Evolutionary conservation across 2,113 vertebrate species (phyloP), one percentile per base, ranked within the genome.

Genomic region (Capreolus pygargus): DNA sequence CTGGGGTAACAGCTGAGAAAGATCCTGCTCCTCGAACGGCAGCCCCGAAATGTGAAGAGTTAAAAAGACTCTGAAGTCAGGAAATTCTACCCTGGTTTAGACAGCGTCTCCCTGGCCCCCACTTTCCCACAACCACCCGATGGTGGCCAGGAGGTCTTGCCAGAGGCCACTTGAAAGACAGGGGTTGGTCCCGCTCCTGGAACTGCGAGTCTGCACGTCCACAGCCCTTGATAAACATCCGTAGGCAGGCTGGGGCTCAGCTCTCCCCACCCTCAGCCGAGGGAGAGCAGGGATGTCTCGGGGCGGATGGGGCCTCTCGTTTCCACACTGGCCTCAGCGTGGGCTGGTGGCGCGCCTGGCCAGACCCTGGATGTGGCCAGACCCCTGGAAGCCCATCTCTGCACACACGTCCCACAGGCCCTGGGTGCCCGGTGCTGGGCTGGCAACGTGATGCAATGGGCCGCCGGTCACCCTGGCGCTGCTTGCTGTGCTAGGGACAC

Each of bases 121-220:
- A 92, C 89, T 78, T 92, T 76, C 97, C 93, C 83, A 5, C 67
- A 79, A 43, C 93, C 91, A 11, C 10, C 47, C 95, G 17, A 33
- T 15, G 90, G 50, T 57, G 12, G 85, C 89, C 83, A 33, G 70
- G 14, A 19, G 52, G 21, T 43, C 64, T 5, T 13, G 93, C 96
- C 97, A 95, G 89, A 70, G 23, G 61, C 97, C 94, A 90, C 94
- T 87, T 97, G 96, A 98, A 97, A 97, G 89, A 50, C 25, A 12
- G 28, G 7, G 78, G 86, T 76, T 89, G 64, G 67, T 50, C 61
- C 27, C 19, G 70, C 47, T 50, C 27, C 36, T 9, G 28, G 93
- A 84, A 79, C 57, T 85, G 79, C 54, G 55, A 70, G 91, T 58
- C 36, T 61, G 91, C 96, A 88, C 47, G n/a, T 57, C 6, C 2